These are phyloP conservation scores for Meandrusa payeni DNA, from an alignment of 2,888 invertebrate species.

Conservation along the genomic window DNA sequence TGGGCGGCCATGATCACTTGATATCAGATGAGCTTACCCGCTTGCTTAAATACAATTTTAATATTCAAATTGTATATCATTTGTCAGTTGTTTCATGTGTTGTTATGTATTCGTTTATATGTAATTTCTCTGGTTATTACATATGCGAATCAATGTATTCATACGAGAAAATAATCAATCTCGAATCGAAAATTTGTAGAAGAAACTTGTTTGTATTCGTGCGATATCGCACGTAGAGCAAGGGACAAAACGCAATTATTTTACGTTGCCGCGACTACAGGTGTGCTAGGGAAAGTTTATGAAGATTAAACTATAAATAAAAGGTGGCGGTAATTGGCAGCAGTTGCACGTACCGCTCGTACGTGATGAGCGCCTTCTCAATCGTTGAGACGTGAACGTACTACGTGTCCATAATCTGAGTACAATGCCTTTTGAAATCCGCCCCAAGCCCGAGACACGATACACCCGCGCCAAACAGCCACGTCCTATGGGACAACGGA, in stretches of 20 bases:
- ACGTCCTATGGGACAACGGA: neutral
- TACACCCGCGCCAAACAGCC: slow-evolving; percentile 13
- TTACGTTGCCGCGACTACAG: neutral
- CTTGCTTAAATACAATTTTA: too few species aligned
- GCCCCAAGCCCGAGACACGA: neutral
- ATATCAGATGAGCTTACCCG: too few species aligned
- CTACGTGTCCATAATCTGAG: slow-evolving; percentile 34
- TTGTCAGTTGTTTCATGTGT: too few species aligned
- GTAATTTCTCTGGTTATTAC: too few species aligned
- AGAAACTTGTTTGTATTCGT: too few species aligned
- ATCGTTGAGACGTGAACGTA: slow-evolving; percentile 34
- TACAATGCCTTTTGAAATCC: slow-evolving; percentile 22
- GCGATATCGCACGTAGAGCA: too few species aligned
- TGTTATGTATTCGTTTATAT: too few species aligned
- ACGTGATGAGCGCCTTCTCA: slow-evolving; percentile 48
- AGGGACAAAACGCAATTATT: neutral
- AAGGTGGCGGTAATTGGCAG: slow-evolving; percentile 42
- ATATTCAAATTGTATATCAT: too few species aligned
- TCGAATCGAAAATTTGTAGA: too few species aligned
- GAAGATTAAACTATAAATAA: slow-evolving; percentile 47
- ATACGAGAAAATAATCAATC: too few species aligned
- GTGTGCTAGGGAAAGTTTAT: slow-evolving; percentile 41
- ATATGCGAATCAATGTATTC: too few species aligned
- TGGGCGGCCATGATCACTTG: too few species aligned
- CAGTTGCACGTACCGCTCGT: slow-evolving; percentile 46